A percentile compares a stretch with the other conserved stretches of the same genome.
Evolutionary conservation across 2,797 vertebrate species (phyloP).

Genomic region (Trachurus trachurus): DNA sequence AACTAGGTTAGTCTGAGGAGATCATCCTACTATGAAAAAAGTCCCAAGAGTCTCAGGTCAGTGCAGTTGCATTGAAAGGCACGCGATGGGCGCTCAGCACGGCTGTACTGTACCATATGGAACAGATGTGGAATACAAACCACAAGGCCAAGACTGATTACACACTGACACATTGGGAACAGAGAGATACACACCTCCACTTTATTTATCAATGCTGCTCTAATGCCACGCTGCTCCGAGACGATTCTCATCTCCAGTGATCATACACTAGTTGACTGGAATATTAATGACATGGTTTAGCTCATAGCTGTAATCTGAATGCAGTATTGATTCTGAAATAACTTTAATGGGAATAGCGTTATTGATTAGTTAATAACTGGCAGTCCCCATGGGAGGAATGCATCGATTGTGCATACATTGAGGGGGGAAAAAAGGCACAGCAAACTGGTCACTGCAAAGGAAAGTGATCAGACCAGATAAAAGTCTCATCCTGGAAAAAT

Average conservation of each 20-base stretch:
- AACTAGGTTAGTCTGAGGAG: not conserved
- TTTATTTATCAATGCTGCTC: conserved; percentile 23
- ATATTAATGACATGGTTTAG: conserved; percentile 61
- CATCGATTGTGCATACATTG: conserved; percentile 67
- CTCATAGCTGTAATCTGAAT: conserved; percentile 63
- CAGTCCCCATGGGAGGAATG: conserved; percentile 44
- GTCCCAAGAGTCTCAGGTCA: not conserved
- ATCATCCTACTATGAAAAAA: not conserved
- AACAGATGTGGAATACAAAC: not conserved
- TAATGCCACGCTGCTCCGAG: conserved; percentile 29
- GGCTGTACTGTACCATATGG: not conserved
- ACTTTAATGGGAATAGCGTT: conserved; percentile 61
- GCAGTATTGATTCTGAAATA: conserved; percentile 69
- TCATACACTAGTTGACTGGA: conserved; percentile 61
- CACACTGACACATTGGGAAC: not conserved
- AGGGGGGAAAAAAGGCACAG: not conserved
- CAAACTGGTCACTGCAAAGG: conserved; percentile 11
- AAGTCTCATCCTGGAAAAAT: not conserved
- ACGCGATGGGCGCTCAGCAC: not conserved
- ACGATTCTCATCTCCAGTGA: conserved; percentile 47
- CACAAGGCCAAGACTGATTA: not conserved
- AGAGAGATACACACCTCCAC: not conserved
- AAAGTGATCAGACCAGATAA: not conserved
- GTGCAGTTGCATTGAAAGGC: not conserved
- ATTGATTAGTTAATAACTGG: conserved; percentile 75